These are phyloP conservation scores for Notolabrus celidotus DNA, from an alignment of 2,797 vertebrate genomes.

Conservation along the genomic window DNA sequence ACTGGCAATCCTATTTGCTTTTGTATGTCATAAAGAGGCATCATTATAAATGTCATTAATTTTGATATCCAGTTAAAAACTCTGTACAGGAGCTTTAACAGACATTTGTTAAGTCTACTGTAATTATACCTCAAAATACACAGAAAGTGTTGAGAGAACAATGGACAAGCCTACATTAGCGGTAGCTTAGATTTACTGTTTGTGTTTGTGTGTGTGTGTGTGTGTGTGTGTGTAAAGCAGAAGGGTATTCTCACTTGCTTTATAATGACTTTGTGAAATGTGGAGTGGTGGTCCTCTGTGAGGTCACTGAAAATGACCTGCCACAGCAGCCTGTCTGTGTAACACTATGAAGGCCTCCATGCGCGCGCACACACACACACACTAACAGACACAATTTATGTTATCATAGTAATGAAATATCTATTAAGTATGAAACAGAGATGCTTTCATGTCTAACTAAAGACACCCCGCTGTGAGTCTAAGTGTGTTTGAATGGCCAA, in stretches of 20 bases:
- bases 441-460: slow-evolving; percentile 38
- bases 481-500: slow-evolving; percentile 47
- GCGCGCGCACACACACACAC: neutral
- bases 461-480: slow-evolving; percentile 35
- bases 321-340: slow-evolving; percentile 31
- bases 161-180: too few relatives aligned
- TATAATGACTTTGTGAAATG: slow-evolving; percentile 29
- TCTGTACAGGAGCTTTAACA: too few relatives aligned
- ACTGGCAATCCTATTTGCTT: too few relatives aligned
- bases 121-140: too few relatives aligned
- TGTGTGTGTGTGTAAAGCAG: too few relatives aligned
- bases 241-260: neutral
- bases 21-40: too few relatives aligned
- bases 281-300: slow-evolving; percentile 11
- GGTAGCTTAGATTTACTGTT: too few relatives aligned
- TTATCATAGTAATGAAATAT: slow-evolving; percentile 14
- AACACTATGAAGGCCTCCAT: neutral
- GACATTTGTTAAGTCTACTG: too few relatives aligned
- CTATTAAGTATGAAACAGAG: slow-evolving; percentile 13
- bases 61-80: too few relatives aligned
- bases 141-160: too few relatives aligned
- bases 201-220: too few relatives aligned
- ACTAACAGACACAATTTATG: neutral
- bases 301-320: slow-evolving; percentile 43
- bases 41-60: too few relatives aligned